Evolutionary conservation across 2,113 vertebrate species (phyloP).

Genomic region (Neoarius graeffei): DNA sequence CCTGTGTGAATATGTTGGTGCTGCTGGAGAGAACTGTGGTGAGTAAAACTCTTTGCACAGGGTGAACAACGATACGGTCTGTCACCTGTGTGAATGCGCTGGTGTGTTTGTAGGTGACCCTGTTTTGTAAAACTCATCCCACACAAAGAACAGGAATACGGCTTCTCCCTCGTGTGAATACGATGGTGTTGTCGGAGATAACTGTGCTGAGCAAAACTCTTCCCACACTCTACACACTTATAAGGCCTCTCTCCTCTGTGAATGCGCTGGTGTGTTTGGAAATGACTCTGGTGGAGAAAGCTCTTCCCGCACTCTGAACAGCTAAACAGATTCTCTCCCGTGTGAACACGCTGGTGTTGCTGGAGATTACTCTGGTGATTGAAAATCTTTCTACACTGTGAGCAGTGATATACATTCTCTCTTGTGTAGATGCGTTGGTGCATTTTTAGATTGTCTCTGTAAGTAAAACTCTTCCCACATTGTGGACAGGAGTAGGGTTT

Average conservation of each 20-base stretch:
- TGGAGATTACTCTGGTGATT: neutral
- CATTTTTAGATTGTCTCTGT: neutral
- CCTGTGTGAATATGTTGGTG: neutral
- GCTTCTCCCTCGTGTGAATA: neutral
- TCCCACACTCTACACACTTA: neutral
- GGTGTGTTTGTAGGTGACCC: neutral
- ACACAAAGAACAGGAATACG: neutral
- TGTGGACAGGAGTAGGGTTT: neutral
- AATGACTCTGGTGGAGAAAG: neutral
- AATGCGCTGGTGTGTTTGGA: neutral
- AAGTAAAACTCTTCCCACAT: neutral
- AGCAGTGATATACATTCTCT: neutral
- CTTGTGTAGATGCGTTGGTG: neutral
- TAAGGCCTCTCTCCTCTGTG: neutral
- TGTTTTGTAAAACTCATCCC: neutral
- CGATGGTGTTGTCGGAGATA: neutral
- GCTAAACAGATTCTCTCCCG: neutral
- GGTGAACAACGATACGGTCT: neutral
- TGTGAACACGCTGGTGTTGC: neutral
- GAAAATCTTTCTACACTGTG: neutral
- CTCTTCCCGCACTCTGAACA: neutral
- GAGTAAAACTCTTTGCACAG: neutral
- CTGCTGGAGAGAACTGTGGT: neutral
- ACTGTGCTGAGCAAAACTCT: neutral
- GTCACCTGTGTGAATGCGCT: neutral